Conservation (phyloP, 2,888 invertebrate genomes). For the Xestia ashworthii region DNA sequence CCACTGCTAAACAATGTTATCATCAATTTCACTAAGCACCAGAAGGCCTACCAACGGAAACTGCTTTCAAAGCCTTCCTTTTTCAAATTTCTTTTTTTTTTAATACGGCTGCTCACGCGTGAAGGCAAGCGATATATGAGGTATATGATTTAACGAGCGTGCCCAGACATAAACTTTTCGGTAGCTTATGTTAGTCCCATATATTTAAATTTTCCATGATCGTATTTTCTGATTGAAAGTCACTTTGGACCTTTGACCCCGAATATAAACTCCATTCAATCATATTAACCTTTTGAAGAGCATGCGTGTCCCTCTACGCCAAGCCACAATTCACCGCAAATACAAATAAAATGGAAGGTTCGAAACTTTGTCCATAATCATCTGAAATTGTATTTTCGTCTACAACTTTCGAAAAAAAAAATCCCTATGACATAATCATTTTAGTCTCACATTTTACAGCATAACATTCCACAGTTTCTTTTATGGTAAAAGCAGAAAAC, state of each 20-base stretch:
- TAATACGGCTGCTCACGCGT: too few species aligned
- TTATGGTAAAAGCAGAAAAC: not conserved
- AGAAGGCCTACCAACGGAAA: not conserved
- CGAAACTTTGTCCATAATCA: not conserved
- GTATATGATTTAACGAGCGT: too few species aligned
- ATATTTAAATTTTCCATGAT: not conserved
- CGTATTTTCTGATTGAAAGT: not conserved
- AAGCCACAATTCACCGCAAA: not conserved
- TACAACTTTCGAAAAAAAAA: not conserved
- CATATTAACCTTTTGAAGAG: not conserved
- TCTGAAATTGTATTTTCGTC: not conserved
- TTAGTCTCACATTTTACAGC: not conserved
- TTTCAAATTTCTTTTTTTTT: not conserved
- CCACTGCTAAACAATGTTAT: not conserved
- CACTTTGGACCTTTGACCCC: not conserved
- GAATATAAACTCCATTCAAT: not conserved
- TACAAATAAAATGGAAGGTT: not conserved
- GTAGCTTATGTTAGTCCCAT: not conserved
- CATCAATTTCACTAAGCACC: not conserved
- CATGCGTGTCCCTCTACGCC: not conserved
- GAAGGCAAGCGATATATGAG: too few species aligned
- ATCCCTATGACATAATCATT: not conserved
- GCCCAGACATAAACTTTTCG: not conserved
- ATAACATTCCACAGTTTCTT: not conserved
- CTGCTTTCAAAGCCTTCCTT: not conserved